Evolutionary conservation across 1,140 invertebrate genomes (phyloP).

Genomic region (Acromyrmex charruanus): DNA sequence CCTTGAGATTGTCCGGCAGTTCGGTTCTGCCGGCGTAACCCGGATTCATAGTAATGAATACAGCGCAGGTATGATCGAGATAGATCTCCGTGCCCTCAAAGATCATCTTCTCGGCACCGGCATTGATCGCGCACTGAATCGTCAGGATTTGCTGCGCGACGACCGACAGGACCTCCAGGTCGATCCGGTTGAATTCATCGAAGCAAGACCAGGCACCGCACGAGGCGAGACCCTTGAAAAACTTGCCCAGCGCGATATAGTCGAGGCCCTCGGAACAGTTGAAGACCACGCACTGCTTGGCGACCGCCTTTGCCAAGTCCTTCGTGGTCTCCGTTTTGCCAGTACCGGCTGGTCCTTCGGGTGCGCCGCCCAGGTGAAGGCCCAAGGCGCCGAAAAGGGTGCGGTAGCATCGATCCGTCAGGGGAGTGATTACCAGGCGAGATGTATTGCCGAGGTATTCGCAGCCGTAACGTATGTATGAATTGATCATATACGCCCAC

Average conservation of each 20-base stretch:
- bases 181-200: conserved; percentile 97
- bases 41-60: conserved; percentile 99
- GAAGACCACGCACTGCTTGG: conserved; percentile 98
- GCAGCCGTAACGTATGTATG: conserved; percentile 96
- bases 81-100: conserved; percentile 97
- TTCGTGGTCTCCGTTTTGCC: conserved; percentile 99
- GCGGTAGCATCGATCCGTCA: conserved; percentile 97
- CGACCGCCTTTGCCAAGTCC: conserved; percentile 98
- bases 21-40: conserved; percentile 97
- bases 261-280: conserved; percentile 98
- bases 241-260: conserved; percentile 97
- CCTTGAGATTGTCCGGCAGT: conserved; percentile 97
- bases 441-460: conserved; percentile 97
- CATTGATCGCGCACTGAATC: conserved; percentile 93
- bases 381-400: conserved; percentile 97
- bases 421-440: conserved; percentile 95
- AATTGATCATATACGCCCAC: conserved; percentile 95
- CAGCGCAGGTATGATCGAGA: conserved; percentile 95
- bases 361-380: conserved; percentile 95
- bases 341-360: conserved; percentile 97
- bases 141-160: conserved; percentile 96
- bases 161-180: conserved; percentile 96
- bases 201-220: conserved; percentile 99
- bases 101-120: conserved; percentile 91
- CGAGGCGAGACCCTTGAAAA: conserved; percentile 98